Base-by-base conservation (phyloP, 2,113 vertebrate species). In the Microcebus lehilahytsara region DNA sequence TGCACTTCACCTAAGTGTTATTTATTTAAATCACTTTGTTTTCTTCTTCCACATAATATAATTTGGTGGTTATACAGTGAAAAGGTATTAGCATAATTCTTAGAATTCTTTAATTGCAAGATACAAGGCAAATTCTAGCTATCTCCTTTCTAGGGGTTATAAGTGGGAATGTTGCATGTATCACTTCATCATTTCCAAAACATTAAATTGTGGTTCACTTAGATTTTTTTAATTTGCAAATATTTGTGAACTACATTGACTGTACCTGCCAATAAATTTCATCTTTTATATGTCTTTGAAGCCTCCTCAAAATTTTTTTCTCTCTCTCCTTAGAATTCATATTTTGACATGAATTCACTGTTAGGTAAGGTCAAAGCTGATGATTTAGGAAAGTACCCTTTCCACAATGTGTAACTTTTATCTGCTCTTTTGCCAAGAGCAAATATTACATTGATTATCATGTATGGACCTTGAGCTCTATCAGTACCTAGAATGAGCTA, bases 101-200 rank as follows among this genome's bases (percentile, higher is more conserved):
- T 93, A 32, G n/a, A 80, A 80, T 60, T 20, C 32, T 42, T 85
- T 78, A 32, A 51, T 49, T 85, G 2, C 7, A 30, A 27, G 16
- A 58, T 30, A 37, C 17, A 60, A 71, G 37, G 14, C 0, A 89
- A 53, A 56, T 64, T 13, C 10, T 58, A 42, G 30, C 46, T 77
- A 60, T 53, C 0, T 0, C 12, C 13, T 56, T 79, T 91, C 25
- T 5, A 56, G 37, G 69, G 6, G 60, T 37, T 71, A 6, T 62
- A 66, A 78, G 2, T 0, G 0, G 2, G 0, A 32, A 83, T 64
- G 22, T 13, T 34, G 1, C 74, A 0, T 1, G 40, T 25, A 13
- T 62, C 30, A 25, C 8, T 32, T 12, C 40, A 20, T 69, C 5
- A 56, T 79, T 27, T 79, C 6, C 3, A 64, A 75, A 94, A 56